Base-by-base conservation (phyloP, 2,113 vertebrate genomes). In the Sylvilagus bachmani region DNA sequence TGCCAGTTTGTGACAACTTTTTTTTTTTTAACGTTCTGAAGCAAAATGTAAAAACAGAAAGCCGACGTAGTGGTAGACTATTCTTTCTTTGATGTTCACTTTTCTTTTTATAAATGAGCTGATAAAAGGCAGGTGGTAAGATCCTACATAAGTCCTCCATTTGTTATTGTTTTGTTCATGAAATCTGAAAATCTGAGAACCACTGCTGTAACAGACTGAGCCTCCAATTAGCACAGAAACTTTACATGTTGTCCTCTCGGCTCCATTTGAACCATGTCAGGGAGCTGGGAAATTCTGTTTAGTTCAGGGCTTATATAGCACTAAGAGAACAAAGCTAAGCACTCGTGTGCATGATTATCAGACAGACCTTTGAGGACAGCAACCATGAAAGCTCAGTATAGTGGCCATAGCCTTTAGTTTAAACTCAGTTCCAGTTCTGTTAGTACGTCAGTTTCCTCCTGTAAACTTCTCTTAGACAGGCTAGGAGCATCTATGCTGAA, bases 31-130 rank as follows among this genome's bases (percentile, higher is more conserved):
- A 9, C 81, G 87, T 24, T 73, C 58, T 89, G 12, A 13, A 71
- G 77, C 27, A 78, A 90, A 73, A 95, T 75, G 24, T 82, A 80
- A 92, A 93, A 85, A 31, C 38, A 91, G 75, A 81, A 66, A 89
- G 49, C 3, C 36, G 53, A 6, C 61, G 7, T 31, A 66, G 17
- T 9, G 7, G 36, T 11, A 27, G 17, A 24, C 19, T 31, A 33
- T 44, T 73, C 44, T 91, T 80, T 70, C 86, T 33, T 71, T 44
- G 22, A 3, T 64, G 6, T 79, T 75, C 77, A 31, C 21, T 71
- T 38, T 85, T 11, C 27, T 73, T 80, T 87, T 62, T 38, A 79
- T 44, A 14, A 80, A 75, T 24, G 27, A 89, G 7, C 67, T 31
- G 66, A 64, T 62, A n/a, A 93, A 87, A 81, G 27, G 31, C 58